Conservation (phyloP, 2,888 invertebrate genomes). For the Nephrotoma appendiculata region DNA sequence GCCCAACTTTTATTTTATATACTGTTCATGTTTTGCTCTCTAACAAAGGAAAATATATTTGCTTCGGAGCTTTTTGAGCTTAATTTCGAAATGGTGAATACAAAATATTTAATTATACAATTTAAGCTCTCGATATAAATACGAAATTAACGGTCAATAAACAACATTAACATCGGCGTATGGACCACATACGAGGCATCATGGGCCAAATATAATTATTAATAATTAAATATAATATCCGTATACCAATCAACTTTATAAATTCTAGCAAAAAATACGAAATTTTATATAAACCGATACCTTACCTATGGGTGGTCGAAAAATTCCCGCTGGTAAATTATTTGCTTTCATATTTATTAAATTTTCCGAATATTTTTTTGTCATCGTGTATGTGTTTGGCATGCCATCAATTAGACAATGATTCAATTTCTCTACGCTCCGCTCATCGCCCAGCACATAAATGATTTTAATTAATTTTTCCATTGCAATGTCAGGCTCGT, state of each 20-base stretch:
- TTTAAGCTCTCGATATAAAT: no score
- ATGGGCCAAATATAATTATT: not conserved
- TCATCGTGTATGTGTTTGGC: constrained; percentile 35
- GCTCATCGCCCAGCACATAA: constrained; percentile 27
- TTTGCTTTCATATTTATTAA: constrained; percentile 31
- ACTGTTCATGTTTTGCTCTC: not conserved
- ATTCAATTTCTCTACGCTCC: constrained; percentile 24
- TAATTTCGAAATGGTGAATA: no score
- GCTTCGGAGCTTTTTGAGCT: no score
- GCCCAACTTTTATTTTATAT: not conserved
- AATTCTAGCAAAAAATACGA: not conserved
- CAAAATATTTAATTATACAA: no score
- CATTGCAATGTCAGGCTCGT: constrained; percentile 32
- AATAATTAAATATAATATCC: not conserved
- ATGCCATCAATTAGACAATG: constrained; percentile 30
- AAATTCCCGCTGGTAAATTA: constrained; percentile 31
- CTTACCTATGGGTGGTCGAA: constrained; percentile 31
- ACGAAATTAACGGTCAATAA: no score
- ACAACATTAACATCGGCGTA: no score
- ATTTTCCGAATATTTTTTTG: constrained; percentile 32
- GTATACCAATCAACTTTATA: not conserved
- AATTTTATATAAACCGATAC: not conserved
- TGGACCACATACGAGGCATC: not conserved
- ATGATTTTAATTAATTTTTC: constrained; percentile 33
- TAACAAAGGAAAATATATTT: not conserved